Conservation (phyloP, 2,888 invertebrate genomes). For the Rotaria sp. region DNA sequence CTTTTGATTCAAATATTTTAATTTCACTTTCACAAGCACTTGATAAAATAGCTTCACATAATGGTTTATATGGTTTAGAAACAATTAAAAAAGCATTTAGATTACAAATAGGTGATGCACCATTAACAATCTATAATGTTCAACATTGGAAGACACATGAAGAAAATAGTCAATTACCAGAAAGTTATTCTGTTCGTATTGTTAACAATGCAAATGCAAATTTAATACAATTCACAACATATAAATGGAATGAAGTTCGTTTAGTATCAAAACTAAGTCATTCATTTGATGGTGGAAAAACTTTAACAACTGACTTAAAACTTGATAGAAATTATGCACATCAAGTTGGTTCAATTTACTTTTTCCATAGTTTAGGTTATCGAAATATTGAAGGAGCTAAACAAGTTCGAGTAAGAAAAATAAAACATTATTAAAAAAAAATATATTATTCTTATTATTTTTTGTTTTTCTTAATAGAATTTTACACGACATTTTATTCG, state of each 20-base stretch:
- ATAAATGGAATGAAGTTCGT: constrained; percentile 14
- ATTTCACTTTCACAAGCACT: not conserved
- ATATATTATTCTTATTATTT: not conserved
- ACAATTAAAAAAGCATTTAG: constrained; percentile 1
- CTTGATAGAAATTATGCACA: constrained; percentile 16
- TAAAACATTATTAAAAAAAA: too few relatives aligned
- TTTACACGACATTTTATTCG: not conserved
- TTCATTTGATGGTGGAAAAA: constrained; percentile 13
- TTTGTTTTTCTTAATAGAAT: not conserved
- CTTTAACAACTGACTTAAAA: not conserved
- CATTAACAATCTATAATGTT: not conserved
- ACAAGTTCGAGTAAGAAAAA: not conserved
- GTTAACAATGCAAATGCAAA: not conserved
- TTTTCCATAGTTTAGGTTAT: not conserved
- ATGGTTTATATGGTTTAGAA: constrained; percentile 12
- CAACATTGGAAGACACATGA: constrained; percentile 26
- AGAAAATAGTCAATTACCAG: not conserved
- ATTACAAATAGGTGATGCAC: not conserved
- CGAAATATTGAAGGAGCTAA: not conserved
- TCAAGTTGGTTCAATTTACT: constrained; percentile 8
- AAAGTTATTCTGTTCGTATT: not conserved
- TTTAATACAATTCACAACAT: not conserved
- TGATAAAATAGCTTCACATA: not conserved
- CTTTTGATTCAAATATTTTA: not conserved
- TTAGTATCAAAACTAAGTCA: not conserved